Evolutionary conservation across 1,140 invertebrate genomes (phyloP), one percentile per base, ranked within the genome.

Genomic region (Pseudomyrmex flavicornis): DNA sequence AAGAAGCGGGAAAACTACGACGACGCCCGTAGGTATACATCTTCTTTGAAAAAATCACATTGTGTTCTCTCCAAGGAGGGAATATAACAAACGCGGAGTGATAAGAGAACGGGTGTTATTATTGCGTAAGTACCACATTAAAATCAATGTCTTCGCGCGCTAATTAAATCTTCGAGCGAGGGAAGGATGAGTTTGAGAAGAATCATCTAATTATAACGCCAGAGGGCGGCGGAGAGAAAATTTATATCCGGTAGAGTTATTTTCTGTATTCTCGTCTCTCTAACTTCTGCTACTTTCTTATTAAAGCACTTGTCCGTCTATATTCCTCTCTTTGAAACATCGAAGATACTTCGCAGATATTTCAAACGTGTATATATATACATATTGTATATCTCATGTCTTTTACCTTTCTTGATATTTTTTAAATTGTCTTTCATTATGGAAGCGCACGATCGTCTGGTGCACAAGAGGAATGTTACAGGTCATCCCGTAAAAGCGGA

Each of bases 71-170:
- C 35, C 50, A 50, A 66, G 50, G 54, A 48, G 54, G 59, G 69
- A 50, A 70, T 12, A 35, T 48, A 63, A 69, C 48, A 66, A 66
- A 63, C 22, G 13, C 13, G 35, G 10, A 26, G 56, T 9, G 22
- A 80, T 17, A 35, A 10, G 44, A 4, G 20, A 59, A 61, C 22
- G 12, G 20, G 20, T 7, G 35, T 35, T 35, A 70, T 70, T 59
- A 79, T 20, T 26, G 10, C 46, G 15, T 20, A 70, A 70, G 10
- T n/a, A 52, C 12, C 20, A 35, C 35, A 58, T 80, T 80, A 80
- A 72, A 80, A 72, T 80, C 72, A 80, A n/a, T 72, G 50, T 62
- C 66, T 10, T 48, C 54, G 56, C 54, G 54, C 15, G 76, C 66
- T 72, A 80, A 80, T 72, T 72, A 72, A 72, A 22, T 2, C 50